Conservation (phyloP, 2,113 vertebrate species). For the Lagopus leucura region DNA sequence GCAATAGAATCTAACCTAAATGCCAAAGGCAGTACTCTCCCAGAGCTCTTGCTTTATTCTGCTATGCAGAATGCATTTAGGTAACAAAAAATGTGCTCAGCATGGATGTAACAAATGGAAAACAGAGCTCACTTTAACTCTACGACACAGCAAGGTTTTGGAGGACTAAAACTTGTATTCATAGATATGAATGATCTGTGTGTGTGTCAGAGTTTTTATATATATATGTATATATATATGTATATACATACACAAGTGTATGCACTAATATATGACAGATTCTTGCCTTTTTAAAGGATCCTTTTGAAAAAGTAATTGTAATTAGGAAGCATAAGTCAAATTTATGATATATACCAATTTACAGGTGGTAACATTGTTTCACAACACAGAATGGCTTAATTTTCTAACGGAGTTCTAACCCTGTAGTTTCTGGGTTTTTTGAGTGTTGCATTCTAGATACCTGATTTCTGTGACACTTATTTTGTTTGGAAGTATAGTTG, state of each 20-base stretch:
- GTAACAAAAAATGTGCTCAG: not conserved
- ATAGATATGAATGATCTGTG: not conserved
- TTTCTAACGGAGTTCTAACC: not conserved
- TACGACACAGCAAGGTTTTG: not conserved
- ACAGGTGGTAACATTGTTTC: not conserved
- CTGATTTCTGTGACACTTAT: not conserved
- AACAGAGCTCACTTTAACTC: not conserved
- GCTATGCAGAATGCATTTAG: not conserved
- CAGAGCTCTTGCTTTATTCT: not conserved
- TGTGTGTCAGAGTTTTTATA: fast-evolving
- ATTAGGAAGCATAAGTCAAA: not conserved
- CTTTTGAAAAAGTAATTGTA: not conserved
- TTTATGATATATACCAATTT: not conserved
- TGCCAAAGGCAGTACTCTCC: not conserved
- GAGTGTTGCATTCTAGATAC: not conserved
- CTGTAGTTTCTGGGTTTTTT: not conserved
- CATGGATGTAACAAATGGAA: not conserved
- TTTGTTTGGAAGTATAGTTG: not conserved
- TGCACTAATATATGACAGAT: not conserved
- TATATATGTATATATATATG: too few species aligned
- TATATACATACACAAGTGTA: not conserved
- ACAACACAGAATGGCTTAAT: not conserved
- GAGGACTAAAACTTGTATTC: not conserved
- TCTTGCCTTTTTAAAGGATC: not conserved
- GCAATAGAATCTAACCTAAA: not conserved